Percentiles rank a stretch among this genome's conserved stretches.
phyloP scores from a whole-genome alignment of 2,888 invertebrate species.

The Hypolimnas misippus region DNA sequence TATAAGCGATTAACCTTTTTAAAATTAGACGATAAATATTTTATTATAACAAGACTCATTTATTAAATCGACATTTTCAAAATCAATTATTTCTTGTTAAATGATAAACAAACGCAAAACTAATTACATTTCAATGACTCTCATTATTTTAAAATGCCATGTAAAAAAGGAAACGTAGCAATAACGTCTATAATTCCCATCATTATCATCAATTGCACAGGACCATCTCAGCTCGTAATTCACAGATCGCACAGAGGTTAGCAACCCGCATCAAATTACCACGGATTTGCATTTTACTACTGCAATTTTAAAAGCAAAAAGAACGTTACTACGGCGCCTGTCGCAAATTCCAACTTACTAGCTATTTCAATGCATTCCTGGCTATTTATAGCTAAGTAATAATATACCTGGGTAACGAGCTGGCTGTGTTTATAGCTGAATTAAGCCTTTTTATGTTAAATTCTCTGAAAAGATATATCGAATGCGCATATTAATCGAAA shows the following conservation, averaged over 20 bases:
- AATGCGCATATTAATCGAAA: neutral
- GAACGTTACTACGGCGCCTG: slow-evolving; percentile 33
- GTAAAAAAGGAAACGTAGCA: neutral
- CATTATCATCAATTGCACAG: neutral
- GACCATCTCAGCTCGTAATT: neutral
- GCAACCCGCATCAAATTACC: slow-evolving; percentile 51
- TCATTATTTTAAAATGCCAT: neutral
- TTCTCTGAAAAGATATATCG: neutral
- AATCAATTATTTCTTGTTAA: too few relatives aligned
- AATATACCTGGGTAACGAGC: slow-evolving; percentile 14
- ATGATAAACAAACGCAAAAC: too few relatives aligned
- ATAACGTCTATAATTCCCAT: neutral
- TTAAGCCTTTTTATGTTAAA: neutral
- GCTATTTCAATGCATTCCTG: slow-evolving; percentile 27
- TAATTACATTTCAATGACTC: neutral
- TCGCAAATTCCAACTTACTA: slow-evolving; percentile 25
- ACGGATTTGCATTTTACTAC: slow-evolving; percentile 25
- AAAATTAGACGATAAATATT: too few relatives aligned
- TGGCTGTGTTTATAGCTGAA: neutral
- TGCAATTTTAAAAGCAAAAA: slow-evolving; percentile 23
- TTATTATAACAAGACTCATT: too few relatives aligned
- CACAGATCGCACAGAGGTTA: slow-evolving; percentile 46
- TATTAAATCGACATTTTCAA: too few relatives aligned
- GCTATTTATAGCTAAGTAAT: slow-evolving; percentile 25
- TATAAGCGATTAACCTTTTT: too few relatives aligned